Conservation (phyloP, 2,797 vertebrate species). For the Thamnophis elegans region DNA sequence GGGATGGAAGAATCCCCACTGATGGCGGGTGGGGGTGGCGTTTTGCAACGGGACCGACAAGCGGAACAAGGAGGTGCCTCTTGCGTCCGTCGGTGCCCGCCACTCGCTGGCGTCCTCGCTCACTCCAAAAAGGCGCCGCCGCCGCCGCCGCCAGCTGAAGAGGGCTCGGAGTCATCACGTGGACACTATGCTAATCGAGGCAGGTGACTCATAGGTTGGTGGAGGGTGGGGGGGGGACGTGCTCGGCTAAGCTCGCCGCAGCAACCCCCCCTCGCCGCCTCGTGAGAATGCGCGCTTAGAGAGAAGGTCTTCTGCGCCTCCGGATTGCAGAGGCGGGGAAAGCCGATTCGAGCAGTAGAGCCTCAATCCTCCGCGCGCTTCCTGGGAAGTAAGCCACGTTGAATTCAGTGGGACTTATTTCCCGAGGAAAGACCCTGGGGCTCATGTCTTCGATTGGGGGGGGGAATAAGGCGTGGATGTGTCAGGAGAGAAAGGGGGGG, state of each 20-base stretch:
- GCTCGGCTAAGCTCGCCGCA: neutral
- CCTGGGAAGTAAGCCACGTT: neutral
- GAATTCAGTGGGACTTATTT: neutral
- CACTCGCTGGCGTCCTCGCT: neutral
- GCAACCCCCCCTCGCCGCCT: neutral
- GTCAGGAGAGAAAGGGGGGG: neutral
- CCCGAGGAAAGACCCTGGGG: neutral
- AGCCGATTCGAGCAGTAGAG: neutral
- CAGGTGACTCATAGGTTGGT: constrained; percentile 7
- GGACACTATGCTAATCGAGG: constrained; percentile 8
- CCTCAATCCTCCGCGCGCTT: neutral
- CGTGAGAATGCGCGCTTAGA: neutral
- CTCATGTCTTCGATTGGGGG: neutral
- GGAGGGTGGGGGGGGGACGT: neutral
- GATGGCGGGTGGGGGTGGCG: neutral
- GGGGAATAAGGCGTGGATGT: neutral
- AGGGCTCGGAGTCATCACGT: neutral
- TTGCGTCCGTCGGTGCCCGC: neutral
- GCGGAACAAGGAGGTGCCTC: neutral
- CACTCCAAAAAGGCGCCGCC: neutral
- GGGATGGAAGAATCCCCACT: neutral
- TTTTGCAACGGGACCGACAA: neutral
- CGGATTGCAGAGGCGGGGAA: neutral
- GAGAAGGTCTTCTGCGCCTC: neutral
- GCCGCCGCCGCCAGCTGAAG: neutral